A percentile compares a stretch with the other conserved stretches of the same genome.
phyloP scores from a whole-genome alignment of 2,797 vertebrate species.

The Pantherophis vulpinus region DNA sequence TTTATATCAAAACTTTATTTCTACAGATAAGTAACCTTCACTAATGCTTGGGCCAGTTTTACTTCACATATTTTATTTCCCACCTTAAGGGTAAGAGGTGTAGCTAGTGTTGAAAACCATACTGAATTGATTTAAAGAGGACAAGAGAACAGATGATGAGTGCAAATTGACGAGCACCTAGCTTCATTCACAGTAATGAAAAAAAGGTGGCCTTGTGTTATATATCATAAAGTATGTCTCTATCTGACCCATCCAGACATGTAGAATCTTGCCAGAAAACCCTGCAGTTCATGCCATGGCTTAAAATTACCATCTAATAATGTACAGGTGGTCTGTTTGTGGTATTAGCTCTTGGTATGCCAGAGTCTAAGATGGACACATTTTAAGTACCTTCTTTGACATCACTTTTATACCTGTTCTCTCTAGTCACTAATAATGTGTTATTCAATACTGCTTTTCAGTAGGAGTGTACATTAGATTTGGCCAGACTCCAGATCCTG shows the following conservation, averaged over 20 bases:
- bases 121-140: background rate
- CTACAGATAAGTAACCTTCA: conserved; percentile 22
- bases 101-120: conserved; percentile 3
- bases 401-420: background rate
- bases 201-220: background rate
- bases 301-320: background rate
- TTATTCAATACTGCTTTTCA: background rate
- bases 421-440: background rate
- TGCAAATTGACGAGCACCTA: background rate
- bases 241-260: background rate
- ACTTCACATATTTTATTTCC: background rate
- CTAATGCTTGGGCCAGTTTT: conserved; percentile 5
- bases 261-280: background rate
- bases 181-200: background rate
- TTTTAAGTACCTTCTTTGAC: background rate
- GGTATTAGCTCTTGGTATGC: background rate
- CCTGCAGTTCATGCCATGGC: background rate
- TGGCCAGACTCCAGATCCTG: background rate
- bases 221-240: background rate
- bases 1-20: conserved; percentile 47
- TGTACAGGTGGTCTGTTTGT: background rate
- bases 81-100: background rate
- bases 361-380: background rate
- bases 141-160: background rate
- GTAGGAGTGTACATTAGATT: background rate